A percentile compares a stretch with the other conserved stretches of the same genome.
Conservation (phyloP, 2,888 invertebrate genomes). For the Andrena hattorfiana region DNA sequence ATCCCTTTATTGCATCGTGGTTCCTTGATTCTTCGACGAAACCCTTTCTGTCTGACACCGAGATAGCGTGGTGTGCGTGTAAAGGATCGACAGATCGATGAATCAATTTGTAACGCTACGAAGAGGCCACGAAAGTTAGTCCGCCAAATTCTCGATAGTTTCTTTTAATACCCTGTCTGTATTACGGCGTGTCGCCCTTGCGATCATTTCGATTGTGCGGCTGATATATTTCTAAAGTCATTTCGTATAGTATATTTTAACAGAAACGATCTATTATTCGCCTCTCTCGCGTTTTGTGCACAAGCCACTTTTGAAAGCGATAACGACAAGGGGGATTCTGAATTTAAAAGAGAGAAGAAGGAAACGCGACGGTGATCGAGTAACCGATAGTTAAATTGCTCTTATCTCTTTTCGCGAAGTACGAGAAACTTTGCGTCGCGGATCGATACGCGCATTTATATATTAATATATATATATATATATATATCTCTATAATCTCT, state of each 20-base stretch:
- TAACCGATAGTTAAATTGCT: conserved; percentile 29
- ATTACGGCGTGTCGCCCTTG: conserved; percentile 61
- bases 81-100: not conserved
- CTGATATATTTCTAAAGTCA: conserved; percentile 65
- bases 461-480: conserved; percentile 31
- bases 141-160: conserved; percentile 75
- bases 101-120: not conserved
- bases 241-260: conserved; percentile 36
- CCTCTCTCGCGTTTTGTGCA: conserved; percentile 33
- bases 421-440: conserved; percentile 17
- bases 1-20: not conserved
- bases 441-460: conserved; percentile 54
- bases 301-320: not conserved
- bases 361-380: not conserved
- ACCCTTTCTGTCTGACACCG: not conserved
- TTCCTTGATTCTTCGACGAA: conserved; percentile 1
- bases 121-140: conserved; percentile 60
- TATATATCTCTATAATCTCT: conserved; percentile 51
- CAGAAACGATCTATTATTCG: conserved; percentile 54
- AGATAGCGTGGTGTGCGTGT: not conserved
- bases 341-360: not conserved
- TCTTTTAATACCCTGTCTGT: conserved; percentile 72
- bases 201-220: conserved; percentile 65
- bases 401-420: conserved; percentile 31
- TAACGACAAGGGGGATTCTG: not conserved